Evolutionary conservation across 2,888 invertebrate genomes (phyloP).

Genomic region (Acronicta leporina): DNA sequence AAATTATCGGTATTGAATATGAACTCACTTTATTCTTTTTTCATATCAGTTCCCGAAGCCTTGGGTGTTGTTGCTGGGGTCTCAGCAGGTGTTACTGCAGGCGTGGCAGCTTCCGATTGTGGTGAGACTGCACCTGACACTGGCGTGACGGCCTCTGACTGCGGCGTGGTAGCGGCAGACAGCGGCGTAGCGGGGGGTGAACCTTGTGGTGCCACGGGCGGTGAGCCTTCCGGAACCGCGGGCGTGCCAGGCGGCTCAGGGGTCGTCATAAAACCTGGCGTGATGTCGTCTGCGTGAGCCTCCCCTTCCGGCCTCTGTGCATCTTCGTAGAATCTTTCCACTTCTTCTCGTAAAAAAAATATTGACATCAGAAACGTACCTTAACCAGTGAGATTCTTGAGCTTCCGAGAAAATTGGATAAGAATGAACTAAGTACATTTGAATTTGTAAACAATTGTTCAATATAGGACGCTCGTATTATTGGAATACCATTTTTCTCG

Average conservation of each 20-base stretch:
- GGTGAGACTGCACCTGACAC: conserved; percentile 32
- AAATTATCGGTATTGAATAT: neutral
- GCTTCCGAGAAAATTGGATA: conserved; percentile 64
- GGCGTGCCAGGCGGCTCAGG: neutral
- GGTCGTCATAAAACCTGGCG: neutral
- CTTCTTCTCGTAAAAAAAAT: conserved; percentile 72
- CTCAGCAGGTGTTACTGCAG: neutral
- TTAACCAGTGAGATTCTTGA: conserved; percentile 32
- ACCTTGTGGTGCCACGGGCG: conserved; percentile 19
- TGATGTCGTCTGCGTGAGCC: neutral
- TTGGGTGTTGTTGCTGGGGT: neutral
- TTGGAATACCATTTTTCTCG: conserved; percentile 47
- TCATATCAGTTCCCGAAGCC: neutral
- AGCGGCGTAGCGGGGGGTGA: neutral
- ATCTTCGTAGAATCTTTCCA: conserved; percentile 66
- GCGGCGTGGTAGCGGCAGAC: neutral
- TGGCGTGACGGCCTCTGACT: conserved; percentile 21
- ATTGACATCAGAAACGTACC: conserved; percentile 54
- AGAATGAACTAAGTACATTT: conserved; percentile 19
- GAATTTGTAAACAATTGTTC: conserved; percentile 73
- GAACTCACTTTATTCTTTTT: conserved; percentile 24
- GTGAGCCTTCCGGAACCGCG: neutral
- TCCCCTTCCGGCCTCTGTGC: conserved; percentile 38
- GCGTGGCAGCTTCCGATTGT: conserved; percentile 18
- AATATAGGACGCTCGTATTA: conserved; percentile 19